These are phyloP conservation scores for Neotoxoptera formosana DNA, from an alignment of 1,140 invertebrate genomes.

Conservation along the genomic window DNA sequence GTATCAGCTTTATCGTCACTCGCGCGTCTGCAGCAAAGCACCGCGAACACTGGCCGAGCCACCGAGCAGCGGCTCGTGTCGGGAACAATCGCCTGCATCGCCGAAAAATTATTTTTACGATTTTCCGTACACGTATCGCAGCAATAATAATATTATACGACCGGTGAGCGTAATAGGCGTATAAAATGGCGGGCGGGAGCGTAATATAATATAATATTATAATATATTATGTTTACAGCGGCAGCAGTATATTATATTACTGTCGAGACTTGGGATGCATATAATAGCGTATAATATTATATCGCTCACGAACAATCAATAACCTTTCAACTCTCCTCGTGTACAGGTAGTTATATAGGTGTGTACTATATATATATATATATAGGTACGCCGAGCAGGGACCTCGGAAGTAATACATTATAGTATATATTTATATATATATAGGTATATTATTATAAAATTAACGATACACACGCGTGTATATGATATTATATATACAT, in stretches of 20 bases:
- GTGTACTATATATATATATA: not conserved
- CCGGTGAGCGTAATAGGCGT: not conserved
- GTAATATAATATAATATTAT: not conserved
- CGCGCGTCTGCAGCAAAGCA: not conserved
- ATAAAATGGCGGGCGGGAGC: not conserved
- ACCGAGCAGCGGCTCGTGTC: not conserved
- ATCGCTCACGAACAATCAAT: constrained; percentile 14
- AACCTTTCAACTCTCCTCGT: not conserved
- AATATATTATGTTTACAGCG: not conserved
- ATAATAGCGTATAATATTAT: not conserved
- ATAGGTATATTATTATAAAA: not conserved
- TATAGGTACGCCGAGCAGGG: not conserved
- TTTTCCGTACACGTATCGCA: not conserved
- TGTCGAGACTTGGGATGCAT: not conserved
- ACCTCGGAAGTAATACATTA: no score
- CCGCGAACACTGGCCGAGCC: not conserved
- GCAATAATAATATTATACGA: not conserved
- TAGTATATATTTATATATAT: no score
- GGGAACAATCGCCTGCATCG: not conserved
- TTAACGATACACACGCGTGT: not conserved
- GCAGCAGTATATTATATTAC: not conserved
- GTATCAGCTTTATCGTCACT: not conserved
- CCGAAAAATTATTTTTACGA: not conserved
- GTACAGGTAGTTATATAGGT: not conserved
- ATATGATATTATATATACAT: not conserved